Percentiles rank a stretch among this genome's conserved stretches.
Conservation (phyloP, 2,888 invertebrate genomes). For the Tipula confusa region DNA sequence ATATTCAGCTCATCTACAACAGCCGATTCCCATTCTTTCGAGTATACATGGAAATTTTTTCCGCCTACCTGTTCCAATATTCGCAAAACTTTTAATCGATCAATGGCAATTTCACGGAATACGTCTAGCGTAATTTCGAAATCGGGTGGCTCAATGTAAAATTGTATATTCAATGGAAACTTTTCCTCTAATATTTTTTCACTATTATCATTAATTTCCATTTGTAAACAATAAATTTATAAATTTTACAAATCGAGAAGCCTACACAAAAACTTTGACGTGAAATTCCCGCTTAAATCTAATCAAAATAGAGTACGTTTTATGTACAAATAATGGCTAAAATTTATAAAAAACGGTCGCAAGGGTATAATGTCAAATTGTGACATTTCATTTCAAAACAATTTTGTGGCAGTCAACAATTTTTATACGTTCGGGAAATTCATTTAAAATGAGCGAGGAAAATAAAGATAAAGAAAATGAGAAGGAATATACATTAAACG, state of each 20-base stretch:
- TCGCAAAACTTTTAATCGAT: conserved; percentile 74
- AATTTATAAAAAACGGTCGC: not conserved
- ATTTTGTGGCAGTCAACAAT: no score
- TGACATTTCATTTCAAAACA: not conserved
- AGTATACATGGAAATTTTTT: conserved; percentile 58
- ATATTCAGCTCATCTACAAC: conserved; percentile 62
- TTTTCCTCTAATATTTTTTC: conserved; percentile 48
- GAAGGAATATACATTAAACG: conserved; percentile 74
- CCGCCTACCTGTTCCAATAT: conserved; percentile 69
- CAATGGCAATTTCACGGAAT: conserved; percentile 82
- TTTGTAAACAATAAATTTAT: not conserved
- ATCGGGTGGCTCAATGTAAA: conserved; percentile 73
- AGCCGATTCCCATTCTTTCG: conserved; percentile 64
- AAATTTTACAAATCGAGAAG: not conserved
- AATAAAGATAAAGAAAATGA: conserved; percentile 37
- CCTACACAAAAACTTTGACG: not conserved
- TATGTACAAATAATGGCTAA: not conserved
- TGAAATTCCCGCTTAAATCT: not conserved
- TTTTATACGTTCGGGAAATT: not conserved
- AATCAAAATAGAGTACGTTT: not conserved
- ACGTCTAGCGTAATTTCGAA: conserved; percentile 72
- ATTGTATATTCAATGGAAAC: conserved; percentile 71
- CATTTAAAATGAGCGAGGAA: conserved; percentile 34
- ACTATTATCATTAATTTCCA: not conserved
- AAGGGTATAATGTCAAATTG: not conserved